Evolutionary conservation across 2,113 vertebrate species (phyloP).

Genomic region (Chloropsis cyanopogon): DNA sequence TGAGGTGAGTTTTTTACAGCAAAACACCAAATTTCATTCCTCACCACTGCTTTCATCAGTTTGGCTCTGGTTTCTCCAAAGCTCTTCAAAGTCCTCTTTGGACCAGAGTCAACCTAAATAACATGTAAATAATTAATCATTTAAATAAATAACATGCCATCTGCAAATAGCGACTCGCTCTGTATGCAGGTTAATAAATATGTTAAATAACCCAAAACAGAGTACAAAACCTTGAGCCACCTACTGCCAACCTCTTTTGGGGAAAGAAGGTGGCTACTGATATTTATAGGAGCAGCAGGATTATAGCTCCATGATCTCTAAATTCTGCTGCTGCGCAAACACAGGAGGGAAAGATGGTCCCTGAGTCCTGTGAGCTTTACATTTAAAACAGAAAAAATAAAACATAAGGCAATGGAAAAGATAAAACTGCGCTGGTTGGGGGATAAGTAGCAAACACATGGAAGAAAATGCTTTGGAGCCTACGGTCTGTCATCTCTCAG

Average conservation of each 20-base stretch:
- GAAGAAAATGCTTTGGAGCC: background rate
- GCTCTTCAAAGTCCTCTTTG: constrained; percentile 23
- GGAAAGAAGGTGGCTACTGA: background rate
- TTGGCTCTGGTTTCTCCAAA: background rate
- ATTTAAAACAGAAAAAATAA: background rate
- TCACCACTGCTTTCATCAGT: background rate
- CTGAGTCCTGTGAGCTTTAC: background rate
- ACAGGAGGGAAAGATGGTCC: background rate
- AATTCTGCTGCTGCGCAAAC: background rate
- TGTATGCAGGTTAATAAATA: background rate
- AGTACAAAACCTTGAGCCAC: background rate
- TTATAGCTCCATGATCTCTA: background rate
- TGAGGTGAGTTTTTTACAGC: background rate
- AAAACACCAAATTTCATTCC: background rate
- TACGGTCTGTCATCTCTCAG: rapidly evolving
- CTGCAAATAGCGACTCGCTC: background rate
- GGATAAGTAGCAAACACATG: background rate
- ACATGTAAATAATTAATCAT: constrained; percentile 60
- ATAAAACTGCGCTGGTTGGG: background rate
- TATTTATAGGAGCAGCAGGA: background rate
- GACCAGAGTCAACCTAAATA: constrained; percentile 45
- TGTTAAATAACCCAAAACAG: background rate
- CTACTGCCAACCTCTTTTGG: background rate
- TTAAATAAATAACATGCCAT: constrained; percentile 53
- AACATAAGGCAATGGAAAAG: background rate